A percentile compares a stretch with the other conserved stretches of the same genome.
Evolutionary conservation across 2,888 invertebrate species (phyloP).

Genomic region (Hirtodrosophila trivittata): DNA sequence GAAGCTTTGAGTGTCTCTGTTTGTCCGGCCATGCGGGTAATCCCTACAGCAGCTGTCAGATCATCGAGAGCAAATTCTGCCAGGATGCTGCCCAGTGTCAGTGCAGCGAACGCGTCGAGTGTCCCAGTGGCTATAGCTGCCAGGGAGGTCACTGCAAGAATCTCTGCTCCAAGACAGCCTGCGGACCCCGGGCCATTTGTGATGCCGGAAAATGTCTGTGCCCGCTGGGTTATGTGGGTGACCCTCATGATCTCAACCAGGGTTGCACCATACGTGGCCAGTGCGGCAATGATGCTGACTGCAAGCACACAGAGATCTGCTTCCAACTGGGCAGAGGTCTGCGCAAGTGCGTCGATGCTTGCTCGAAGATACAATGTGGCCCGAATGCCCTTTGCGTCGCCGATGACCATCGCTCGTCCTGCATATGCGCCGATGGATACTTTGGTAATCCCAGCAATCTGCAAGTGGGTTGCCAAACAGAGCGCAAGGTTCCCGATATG

Average conservation of each 20-base stretch:
- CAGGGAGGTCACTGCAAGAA: conserved; percentile 90
- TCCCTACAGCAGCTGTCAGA: conserved; percentile 92
- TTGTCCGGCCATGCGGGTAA: conserved; percentile 93
- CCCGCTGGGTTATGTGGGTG: conserved; percentile 90
- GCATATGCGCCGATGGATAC: conserved; percentile 93
- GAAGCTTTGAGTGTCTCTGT: conserved; percentile 95
- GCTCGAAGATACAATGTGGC: conserved; percentile 94
- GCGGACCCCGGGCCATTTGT: conserved; percentile 93
- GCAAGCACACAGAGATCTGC: conserved; percentile 93
- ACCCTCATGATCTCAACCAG: conserved; percentile 88
- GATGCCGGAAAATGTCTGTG: conserved; percentile 92
- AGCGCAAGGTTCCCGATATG: conserved; percentile 85
- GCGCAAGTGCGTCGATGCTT: conserved; percentile 93
- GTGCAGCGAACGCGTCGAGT: conserved; percentile 89
- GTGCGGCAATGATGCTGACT: conserved; percentile 92
- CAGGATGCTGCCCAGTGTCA: conserved; percentile 88
- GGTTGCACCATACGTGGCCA: conserved; percentile 91
- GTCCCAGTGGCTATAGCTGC: conserved; percentile 91
- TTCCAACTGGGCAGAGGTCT: conserved; percentile 91
- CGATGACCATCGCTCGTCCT: conserved; percentile 92
- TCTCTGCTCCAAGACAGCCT: conserved; percentile 89
- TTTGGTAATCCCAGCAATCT: conserved; percentile 93
- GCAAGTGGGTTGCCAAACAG: conserved; percentile 90
- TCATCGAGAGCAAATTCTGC: conserved; percentile 88
- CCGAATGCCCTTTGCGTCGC: conserved; percentile 94